Evolutionary conservation across 2,113 vertebrate species (phyloP), one percentile per base, ranked within the genome.

Genomic region (Prionailurus viverrinus): DNA sequence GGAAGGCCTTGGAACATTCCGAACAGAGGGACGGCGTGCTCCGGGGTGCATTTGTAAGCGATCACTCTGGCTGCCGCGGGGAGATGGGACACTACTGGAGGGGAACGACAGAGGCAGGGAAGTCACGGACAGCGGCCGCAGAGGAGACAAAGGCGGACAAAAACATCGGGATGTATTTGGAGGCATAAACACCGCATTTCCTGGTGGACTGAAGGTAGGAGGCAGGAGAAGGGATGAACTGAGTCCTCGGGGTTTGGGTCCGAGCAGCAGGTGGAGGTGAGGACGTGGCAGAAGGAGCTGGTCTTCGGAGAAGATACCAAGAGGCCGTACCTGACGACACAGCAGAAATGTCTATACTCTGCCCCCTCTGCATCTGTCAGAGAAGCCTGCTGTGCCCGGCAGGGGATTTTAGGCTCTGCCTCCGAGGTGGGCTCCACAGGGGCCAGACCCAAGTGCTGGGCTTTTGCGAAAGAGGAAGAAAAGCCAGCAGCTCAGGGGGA

Each of bases 101-200:
- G 68, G 68, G 23, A 55, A 25, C 4, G 4, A 11, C 4, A 13
- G 61, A 33, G n/a, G 4, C 13, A 16, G 61, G 18, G 61, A 39
- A 21, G 48, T 3, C 21, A 18, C 73, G 7, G 4, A 31, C 0
- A 4, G 25, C 12, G 27, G 58, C 12, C 5, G 5, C 8, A 16
- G 39, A 61, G 12, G 63, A 68, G 23, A 3, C 29, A 6, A 23
- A 45, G 21, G 6, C 4, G 16, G 69, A 29, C n/a, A 53, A 6
- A 18, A 16, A 4, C 33, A 4, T 3, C 31, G 4, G 48, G 5
- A 5, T 6, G 23, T 21, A 18, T 39, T 13, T 71, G 63, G 51
- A 87, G 48, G 15, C 82, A 7, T 5, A 4, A 18, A 41, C 7
- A 0, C 10, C 7, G 5, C 4, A 4, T 5, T 9, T 80, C 31